Evolutionary conservation across 2,888 invertebrate species (phyloP), one percentile per base, ranked within the genome.

Genomic region (Litoditis marina): DNA sequence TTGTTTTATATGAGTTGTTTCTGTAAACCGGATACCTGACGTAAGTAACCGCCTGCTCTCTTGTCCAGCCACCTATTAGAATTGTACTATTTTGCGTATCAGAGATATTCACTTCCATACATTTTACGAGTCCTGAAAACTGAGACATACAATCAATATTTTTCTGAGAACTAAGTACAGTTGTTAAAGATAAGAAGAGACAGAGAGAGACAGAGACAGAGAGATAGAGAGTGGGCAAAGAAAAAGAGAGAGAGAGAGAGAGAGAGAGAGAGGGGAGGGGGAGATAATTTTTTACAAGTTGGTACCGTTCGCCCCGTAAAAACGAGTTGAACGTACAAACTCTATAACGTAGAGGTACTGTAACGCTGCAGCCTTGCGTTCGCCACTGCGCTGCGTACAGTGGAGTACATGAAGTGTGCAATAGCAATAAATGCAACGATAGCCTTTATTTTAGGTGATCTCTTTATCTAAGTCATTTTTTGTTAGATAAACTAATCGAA

Each of bases 91-190:
- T 55, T 34, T 49, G 28, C 36, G 28, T 32, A 30, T 54, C 55
- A 55, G 54, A 39, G 27, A 34, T 39, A 50, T 55, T 55, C 28
- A 53, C 53, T 55, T 61, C 61, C 61, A 61, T 61, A 46, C 61
- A 61, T 61, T 31, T n/a, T 52, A 32, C 52, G 31, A 27, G 28
- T 13, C 39, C 30, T 11, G 19, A 47, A 47, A 47, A n/a, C 8
- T 19, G 22, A 47, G 8, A 47, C 22, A 47, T 19, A 47, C 8
- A 47, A 49, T 27, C 16, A 16, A 4, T 16, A 30, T 30, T 22
- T 22, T 49, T 19, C 25, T 44, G 49, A 22, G n/a, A 42, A 5
- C 49, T 49, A 49, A 49, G 28, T 16, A 49, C 3, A 36, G 8
- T 6, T 28, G 22, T 22, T 19, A 19, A 13, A 27, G 49, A 6